Conservation (phyloP, 2,888 invertebrate genomes). For the Phaonia tiefii region DNA sequence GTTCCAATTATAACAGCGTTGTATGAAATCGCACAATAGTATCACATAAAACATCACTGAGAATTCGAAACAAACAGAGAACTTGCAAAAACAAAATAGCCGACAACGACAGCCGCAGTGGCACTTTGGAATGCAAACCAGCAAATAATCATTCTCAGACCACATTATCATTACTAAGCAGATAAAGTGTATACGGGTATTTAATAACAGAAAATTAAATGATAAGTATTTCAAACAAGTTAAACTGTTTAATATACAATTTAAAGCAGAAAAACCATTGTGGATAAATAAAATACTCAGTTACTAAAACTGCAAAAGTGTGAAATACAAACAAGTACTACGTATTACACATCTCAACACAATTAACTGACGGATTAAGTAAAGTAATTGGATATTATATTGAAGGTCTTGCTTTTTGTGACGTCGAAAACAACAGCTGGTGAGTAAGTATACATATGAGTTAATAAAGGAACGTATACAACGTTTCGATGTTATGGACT, state of each 20-base stretch:
- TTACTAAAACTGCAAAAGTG: background rate
- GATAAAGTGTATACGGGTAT: background rate
- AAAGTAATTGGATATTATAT: background rate
- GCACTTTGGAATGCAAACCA: too few relatives aligned
- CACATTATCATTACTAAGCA: background rate
- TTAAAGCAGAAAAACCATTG: slow-evolving; percentile 99
- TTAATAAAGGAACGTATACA: background rate
- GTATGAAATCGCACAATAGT: background rate
- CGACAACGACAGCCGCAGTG: too few relatives aligned
- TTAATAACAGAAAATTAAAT: too few relatives aligned
- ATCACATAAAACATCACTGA: too few relatives aligned
- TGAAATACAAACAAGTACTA: slow-evolving; percentile 17
- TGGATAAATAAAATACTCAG: slow-evolving; percentile 96
- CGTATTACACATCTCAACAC: background rate
- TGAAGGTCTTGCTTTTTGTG: background rate
- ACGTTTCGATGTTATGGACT: background rate
- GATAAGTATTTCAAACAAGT: slow-evolving; percentile 86
- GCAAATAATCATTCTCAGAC: too few relatives aligned
- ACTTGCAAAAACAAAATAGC: too few relatives aligned
- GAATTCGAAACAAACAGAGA: too few relatives aligned
- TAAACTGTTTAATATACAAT: too few relatives aligned
- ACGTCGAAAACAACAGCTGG: background rate
- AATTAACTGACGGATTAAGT: slow-evolving; percentile 3
- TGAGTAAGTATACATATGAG: slow-evolving; percentile 2
- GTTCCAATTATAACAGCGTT: slow-evolving; percentile 22